Percentiles rank a stretch among this genome's conserved stretches.
Evolutionary conservation across 2,113 vertebrate genomes (phyloP).

Genomic region (Pangasianodon gigas): DNA sequence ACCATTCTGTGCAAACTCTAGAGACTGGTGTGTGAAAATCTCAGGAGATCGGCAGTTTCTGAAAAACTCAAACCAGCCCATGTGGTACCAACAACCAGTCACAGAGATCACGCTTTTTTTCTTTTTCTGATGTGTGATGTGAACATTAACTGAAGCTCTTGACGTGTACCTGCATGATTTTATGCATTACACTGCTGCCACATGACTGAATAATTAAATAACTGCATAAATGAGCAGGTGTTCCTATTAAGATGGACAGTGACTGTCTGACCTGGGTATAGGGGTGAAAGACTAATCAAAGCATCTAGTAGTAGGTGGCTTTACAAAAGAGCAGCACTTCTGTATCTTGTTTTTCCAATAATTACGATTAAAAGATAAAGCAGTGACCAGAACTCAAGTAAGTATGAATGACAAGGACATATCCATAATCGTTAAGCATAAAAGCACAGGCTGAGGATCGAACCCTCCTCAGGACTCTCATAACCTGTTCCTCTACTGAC

Average conservation of each 20-base stretch:
- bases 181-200: not conserved
- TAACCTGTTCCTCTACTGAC: no score
- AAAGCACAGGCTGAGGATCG: no score
- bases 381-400: no score
- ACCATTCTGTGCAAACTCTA: no score
- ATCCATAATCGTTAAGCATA: no score
- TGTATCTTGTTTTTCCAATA: not conserved
- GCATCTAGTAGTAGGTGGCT: not conserved
- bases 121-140: no score
- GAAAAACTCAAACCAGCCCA: no score
- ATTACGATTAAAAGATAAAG: no score
- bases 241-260: not conserved
- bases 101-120: not conserved
- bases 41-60: no score
- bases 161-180: not conserved
- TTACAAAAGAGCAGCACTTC: not conserved
- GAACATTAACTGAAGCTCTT: not conserved
- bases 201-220: not conserved
- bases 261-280: not conserved
- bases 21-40: no score
- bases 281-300: not conserved
- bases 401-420: no score
- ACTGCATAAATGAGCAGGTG: not conserved
- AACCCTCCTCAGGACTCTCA: no score
- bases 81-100: not conserved